Evolutionary conservation across 2,888 invertebrate genomes (phyloP).

Genomic region (Chromoteleia sp.): DNA sequence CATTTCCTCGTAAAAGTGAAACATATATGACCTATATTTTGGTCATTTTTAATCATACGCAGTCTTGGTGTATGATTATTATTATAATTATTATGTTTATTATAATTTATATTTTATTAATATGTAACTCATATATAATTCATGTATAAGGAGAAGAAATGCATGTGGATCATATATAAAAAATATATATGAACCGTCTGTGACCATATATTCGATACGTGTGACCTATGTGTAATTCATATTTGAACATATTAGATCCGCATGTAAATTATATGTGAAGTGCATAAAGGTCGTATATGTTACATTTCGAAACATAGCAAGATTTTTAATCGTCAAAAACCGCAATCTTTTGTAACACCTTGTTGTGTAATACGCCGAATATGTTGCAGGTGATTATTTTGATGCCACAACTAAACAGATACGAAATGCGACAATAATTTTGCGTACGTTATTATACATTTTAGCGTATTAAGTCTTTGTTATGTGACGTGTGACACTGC

Average conservation of each 20-base stretch:
- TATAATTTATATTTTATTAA: no score
- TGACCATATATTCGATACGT: no score
- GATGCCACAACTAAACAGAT: slow-evolving; percentile 27
- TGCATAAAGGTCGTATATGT: not conserved
- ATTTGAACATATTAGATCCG: not conserved
- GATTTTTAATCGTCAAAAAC: slow-evolving; percentile 1
- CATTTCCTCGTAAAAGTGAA: not conserved
- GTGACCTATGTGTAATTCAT: no score
- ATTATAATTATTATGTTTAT: no score
- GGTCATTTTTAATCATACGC: no score
- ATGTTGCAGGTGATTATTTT: slow-evolving; percentile 30
- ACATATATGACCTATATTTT: not conserved
- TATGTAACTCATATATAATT: no score
- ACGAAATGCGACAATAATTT: slow-evolving; percentile 59
- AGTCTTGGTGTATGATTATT: no score
- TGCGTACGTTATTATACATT: slow-evolving; percentile 45
- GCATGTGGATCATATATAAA: no score
- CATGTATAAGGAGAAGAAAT: no score
- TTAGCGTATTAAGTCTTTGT: slow-evolving; percentile 41
- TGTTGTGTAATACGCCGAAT: slow-evolving; percentile 32
- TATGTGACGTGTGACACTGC: slow-evolving; percentile 28
- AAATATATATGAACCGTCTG: no score
- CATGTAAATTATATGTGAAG: not conserved
- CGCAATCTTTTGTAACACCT: slow-evolving; percentile 25
- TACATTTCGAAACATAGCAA: not conserved